Base-by-base conservation (phyloP, 2,797 vertebrate species). In the Decapterus maruadsi region DNA sequence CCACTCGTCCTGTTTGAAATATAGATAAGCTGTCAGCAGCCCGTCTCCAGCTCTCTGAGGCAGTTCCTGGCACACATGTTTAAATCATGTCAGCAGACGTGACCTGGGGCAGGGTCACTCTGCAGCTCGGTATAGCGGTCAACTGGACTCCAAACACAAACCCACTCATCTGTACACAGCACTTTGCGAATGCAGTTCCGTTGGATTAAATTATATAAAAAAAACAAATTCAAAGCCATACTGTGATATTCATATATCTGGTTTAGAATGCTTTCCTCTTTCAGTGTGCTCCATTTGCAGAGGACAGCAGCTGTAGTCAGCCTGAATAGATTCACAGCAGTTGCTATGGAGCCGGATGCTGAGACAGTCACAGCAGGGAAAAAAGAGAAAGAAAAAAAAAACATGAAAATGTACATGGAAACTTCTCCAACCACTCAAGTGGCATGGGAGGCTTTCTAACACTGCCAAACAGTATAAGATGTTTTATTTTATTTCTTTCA, bases 21-120 rank as follows among this genome's bases (percentile, higher is more conserved):
- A 94, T 92, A 90, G 83, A 94, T 91, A 80, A 93, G 87, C 91
- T 87, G 86, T 93, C 90, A 89, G 85, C 61, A 3, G 80, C 58
- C 14, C 26, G 82, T 89, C 86, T 89, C 63, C 76, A 67, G 58
- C 78, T 78, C 74, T 89, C 81, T 67, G 78, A 71, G 59, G 78
- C 34, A 42, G 75, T 20, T 43, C 66, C 74, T 72, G 76, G 76
- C 83, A 66, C 36, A 63, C 84, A 89, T 89, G 82, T 88, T 91
- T 90, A 91, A 91, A 90, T 80, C 82, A 85, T 84, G 81, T 78
- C 84, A 77, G 84, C 85, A 80, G 84, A 82, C 87, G 67, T 51
- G 73, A 81, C 85, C 71, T 10, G 55, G 67, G 75, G 84, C 87
- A 68, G 81, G 87, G 87, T 89, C 87, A 83, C 82, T 82, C 61